Evolutionary conservation across 1,140 invertebrate species (phyloP), one percentile per base, ranked within the genome.

Genomic region (Linepithema humile): DNA sequence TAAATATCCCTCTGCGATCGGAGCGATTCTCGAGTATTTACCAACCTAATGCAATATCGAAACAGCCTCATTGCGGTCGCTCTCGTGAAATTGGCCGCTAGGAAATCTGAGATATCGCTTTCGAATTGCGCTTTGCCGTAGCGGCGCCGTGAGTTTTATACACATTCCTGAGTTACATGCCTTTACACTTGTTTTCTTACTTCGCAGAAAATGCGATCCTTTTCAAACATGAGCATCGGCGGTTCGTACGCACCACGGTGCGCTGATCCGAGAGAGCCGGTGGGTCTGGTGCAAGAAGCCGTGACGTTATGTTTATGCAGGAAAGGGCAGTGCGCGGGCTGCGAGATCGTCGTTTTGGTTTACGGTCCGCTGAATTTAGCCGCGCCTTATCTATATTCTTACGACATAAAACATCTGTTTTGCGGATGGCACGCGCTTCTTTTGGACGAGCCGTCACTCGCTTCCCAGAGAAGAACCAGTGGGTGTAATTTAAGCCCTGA

Each of bases 331-430:
- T 75, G 87, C 75, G 65, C 20, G 65, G 74, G 83, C 87, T 83
- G 85, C 85, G 88, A 85, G 82, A 83, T 88, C 70, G 87, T 91
- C 89, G 90, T 92, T 92, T 93, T 87, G 78, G 85, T 90, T 92
- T 93, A 93, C 84, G 93, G 91, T 94, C 92, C 90, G 89, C n/a
- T 75, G 91, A 88, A 83, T 86, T 84, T 86, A 89, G 88, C 91
- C 92, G 89, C 90, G 88, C 90, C 92, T 92, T 91, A 91, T 92
- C 88, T 88, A 86, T 85, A 75, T 88, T 88, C 86, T 88, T 87
- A 64, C 75, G 83, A 87, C 74, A 45, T 72, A 77, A 78, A 88
- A 84, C 85, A 73, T 87, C 80, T 83, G 65, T 57, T 45, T 40
- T 15, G 26, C 72, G 38, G 82, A 88, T 84, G 75, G 75, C 75